Evolutionary conservation across 2,888 invertebrate genomes (phyloP), one percentile per base, ranked within the genome.

Genomic region (Leucophenga montana): DNA sequence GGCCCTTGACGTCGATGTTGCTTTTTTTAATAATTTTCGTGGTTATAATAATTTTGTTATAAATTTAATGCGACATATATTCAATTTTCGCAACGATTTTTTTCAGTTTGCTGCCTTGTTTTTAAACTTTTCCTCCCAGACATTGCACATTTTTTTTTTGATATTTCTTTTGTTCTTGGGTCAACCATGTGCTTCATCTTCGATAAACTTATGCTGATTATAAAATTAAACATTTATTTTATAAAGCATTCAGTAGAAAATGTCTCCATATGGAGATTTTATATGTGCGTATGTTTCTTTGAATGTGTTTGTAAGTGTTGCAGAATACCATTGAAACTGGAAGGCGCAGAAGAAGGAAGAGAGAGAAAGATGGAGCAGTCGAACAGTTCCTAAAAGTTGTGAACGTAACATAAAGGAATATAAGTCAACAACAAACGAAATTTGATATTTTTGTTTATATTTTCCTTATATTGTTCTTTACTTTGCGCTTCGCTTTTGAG

Each of bases 401-500:
- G 27, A 48, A 13, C 48, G 27, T 27, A 27, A 27, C 27, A 46
- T 31, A 70, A 53, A 71, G 44, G 64, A 46, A 31, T 14, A 13
- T 20, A 61, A 57, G 70, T 71, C 70, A 67, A 68, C 50, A 59
- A 68, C 13, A 46, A 61, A 80, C 71, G 81, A 78, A 81, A 81
- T 71, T 75, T 72, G 83, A 81, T 81, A 83, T 81, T 78, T 83
- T 81, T 81, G 83, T 82, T 83, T 82, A 83, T 83, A 82, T 82
- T 77, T 77, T 81, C 75, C 70, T 73, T 69, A 66, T 70, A 54
- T 62, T 46, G 76, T 70, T 71, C 78, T 73, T 81, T 81, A 83
- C 80, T 81, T 81, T 83, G 82, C 79, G 80, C 77, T 82, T 81
- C 81, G 81, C 81, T 82, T 80, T 80, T 65, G 27, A 33, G 72